Evolutionary conservation across 2,888 invertebrate genomes (phyloP).

Genomic region (Pandemis heparana): DNA sequence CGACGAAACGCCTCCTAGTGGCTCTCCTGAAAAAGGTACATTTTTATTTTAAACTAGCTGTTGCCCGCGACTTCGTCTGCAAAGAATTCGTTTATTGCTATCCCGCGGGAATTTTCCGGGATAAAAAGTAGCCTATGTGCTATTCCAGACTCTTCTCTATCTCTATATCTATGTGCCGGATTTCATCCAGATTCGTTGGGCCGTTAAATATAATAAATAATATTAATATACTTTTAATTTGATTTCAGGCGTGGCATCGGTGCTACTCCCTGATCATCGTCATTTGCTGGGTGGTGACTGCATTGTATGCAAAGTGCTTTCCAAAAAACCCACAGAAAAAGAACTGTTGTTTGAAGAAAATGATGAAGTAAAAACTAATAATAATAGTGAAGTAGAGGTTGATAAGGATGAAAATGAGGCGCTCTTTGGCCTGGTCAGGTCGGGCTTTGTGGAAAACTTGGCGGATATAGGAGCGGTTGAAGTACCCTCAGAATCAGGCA

Average conservation of each 20-base stretch:
- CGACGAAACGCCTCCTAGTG: not conserved
- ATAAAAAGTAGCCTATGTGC: too few species aligned
- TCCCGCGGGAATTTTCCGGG: too few species aligned
- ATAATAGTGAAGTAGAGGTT: not conserved
- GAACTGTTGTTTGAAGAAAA: not conserved
- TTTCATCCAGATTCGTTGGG: too few species aligned
- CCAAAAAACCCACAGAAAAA: not conserved
- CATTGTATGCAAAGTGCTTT: conserved; percentile 52
- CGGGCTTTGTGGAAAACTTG: not conserved
- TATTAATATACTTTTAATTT: not conserved
- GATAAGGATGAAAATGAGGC: not conserved
- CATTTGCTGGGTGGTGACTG: conserved; percentile 56
- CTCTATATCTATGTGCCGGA: too few species aligned
- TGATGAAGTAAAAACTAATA: not conserved
- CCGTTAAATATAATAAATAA: too few species aligned
- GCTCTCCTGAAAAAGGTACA: too few species aligned
- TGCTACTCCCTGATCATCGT: conserved; percentile 51
- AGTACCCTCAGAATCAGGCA: not conserved
- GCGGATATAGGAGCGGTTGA: not conserved
- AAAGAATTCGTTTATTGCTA: too few species aligned
- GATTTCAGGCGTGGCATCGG: conserved; percentile 20
- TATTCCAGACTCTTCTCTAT: too few species aligned
- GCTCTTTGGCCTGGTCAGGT: not conserved
- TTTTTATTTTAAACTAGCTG: too few species aligned
- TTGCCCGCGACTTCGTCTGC: too few species aligned